Evolutionary conservation across 1,140 invertebrate genomes (phyloP), one percentile per base, ranked within the genome.

Genomic region (Drosophila funebris): DNA sequence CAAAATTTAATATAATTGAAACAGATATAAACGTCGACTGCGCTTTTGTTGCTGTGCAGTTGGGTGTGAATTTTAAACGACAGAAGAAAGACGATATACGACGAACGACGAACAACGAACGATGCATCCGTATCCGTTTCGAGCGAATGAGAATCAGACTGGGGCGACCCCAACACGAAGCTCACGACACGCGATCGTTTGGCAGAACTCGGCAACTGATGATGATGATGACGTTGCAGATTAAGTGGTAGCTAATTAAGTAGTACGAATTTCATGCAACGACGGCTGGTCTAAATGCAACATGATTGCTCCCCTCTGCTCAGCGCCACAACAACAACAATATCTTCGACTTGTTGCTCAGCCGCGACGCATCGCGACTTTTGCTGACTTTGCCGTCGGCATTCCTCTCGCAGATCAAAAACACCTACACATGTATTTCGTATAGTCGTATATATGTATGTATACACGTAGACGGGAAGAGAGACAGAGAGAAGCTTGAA

Each of bases 1-100:
- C 37, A 56, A 76, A 89, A 83, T 89, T 77, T 79, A 74, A 79
- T 71, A 79, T 77, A 89, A 83, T 83, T 88, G 62, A 79, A 89
- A 88, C 58, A 67, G 78, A 87, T 78, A 73, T 69, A 74, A 85
- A 70, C 77, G 73, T 76, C 52, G 41, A 37, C 11, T 48, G 36
- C 18, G 20, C 18, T 14, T 46, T 14, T 73, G 63, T 22, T 61
- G 53, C 31, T 67, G 82, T 88, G 71, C 82, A 87, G 27, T 78
- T 82, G 82, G 78, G 82, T 75, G 82, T 87, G 83, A 53, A 88
- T 74, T 67, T 20, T 48, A 73, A 69, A 61, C 74, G 79, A 72
- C 57, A 64, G 62, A 61, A 29, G 44, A 29, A 6, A 13, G 44
- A 48, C 27, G 24, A 3, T n/a, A 27, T 16, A 36, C 3, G 22